Evolutionary conservation across 2,888 invertebrate species (phyloP).

Genomic region (Eurois occulta): DNA sequence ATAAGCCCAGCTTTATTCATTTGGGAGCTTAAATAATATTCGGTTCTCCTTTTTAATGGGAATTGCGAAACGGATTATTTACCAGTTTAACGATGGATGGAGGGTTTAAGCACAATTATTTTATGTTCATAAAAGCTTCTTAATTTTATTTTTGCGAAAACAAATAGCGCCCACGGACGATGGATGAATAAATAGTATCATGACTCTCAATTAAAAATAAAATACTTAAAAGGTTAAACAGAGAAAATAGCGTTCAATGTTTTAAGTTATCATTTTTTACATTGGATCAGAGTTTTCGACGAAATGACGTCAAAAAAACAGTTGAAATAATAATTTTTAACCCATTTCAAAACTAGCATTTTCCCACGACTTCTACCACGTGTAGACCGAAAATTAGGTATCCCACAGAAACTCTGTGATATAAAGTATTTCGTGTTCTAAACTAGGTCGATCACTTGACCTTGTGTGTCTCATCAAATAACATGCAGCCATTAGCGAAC

Average conservation of each 20-base stretch:
- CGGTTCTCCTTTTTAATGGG: constrained; percentile 5
- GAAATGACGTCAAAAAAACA: background rate
- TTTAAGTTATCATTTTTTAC: background rate
- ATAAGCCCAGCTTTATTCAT: constrained; percentile 11
- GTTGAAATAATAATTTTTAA: background rate
- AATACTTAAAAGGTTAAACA: background rate
- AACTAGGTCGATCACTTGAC: background rate
- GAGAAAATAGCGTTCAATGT: background rate
- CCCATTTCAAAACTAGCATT: background rate
- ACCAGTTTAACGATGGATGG: constrained; percentile 4
- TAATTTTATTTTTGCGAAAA: constrained; percentile 25
- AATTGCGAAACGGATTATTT: constrained; percentile 22
- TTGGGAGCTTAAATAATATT: constrained; percentile 12
- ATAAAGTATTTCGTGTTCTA: background rate
- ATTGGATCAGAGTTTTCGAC: background rate
- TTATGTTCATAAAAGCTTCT: constrained; percentile 9
- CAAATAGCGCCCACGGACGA: background rate
- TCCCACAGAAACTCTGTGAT: background rate
- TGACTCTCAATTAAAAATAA: background rate
- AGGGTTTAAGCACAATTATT: constrained; percentile 5
- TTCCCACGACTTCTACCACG: background rate
- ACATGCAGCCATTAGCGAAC: background rate
- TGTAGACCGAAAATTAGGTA: background rate
- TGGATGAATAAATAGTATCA: background rate
- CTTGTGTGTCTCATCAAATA: background rate